phyloP scores from a whole-genome alignment of 2,113 vertebrate species.

The Elaphurus davidianus region DNA sequence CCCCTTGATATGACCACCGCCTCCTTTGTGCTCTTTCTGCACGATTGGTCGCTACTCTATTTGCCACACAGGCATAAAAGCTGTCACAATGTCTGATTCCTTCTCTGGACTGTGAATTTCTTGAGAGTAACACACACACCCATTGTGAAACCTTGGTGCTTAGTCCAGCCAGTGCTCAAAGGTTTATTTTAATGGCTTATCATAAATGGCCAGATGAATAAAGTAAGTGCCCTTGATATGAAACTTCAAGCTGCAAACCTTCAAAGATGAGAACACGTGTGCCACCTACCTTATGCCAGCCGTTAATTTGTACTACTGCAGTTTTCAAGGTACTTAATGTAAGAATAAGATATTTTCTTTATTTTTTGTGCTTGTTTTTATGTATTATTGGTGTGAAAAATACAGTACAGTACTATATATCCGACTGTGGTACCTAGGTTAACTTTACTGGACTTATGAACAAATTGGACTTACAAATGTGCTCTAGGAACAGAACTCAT shows the following conservation, averaged over 20 bases:
- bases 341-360: not conserved
- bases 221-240: not conserved
- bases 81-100: not conserved
- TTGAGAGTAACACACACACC: not conserved
- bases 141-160: not conserved
- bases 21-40: not conserved
- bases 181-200: not conserved
- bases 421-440: not conserved
- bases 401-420: not conserved
- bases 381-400: not conserved
- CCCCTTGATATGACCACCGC: too few species aligned
- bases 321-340: not conserved
- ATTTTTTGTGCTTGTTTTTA: not conserved
- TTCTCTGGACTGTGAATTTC: not conserved
- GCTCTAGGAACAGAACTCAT: not conserved
- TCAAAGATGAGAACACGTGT: not conserved
- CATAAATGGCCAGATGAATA: not conserved
- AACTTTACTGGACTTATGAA: not conserved
- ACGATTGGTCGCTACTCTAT: not conserved
- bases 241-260: not conserved
- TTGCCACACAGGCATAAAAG: not conserved
- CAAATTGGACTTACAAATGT: not conserved
- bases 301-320: not conserved
- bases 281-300: not conserved
- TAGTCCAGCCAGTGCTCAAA: not conserved